Conservation (phyloP, 2,113 vertebrate genomes). For the Mus musculus region DNA sequence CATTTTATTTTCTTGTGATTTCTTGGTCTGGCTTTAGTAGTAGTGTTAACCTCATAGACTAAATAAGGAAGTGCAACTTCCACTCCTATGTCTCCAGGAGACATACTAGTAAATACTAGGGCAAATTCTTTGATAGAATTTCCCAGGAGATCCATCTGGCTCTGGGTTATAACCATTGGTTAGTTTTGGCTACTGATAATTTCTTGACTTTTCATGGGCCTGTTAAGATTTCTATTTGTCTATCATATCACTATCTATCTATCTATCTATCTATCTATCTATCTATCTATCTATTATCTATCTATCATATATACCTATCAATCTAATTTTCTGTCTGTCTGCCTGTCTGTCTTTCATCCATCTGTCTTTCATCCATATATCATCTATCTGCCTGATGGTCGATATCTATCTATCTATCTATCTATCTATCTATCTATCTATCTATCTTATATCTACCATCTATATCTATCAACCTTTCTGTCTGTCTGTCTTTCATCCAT, state of each 20-base stretch:
- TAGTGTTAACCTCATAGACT: neutral
- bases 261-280: neutral
- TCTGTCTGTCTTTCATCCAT: too few species aligned
- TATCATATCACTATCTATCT: too few species aligned
- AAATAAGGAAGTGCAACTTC: neutral
- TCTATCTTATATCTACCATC: neutral
- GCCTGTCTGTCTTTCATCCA: neutral
- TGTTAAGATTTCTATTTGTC: neutral
- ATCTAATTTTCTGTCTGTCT: neutral
- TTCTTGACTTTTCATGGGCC: neutral
- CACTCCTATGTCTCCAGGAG: neutral
- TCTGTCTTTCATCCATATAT: neutral
- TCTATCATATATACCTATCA: neutral
- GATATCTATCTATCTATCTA: too few species aligned
- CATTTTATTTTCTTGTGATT: neutral
- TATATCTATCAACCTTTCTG: too few species aligned
- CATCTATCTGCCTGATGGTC: neutral
- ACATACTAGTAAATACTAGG: neutral
- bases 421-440: neutral
- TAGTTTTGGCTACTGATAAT: neutral
- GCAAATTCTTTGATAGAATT: slow-evolving; percentile 12
- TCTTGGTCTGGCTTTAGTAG: neutral
- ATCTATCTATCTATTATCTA: neutral
- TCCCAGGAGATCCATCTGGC: neutral
- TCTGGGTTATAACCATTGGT: neutral